Conservation (phyloP, 2,113 vertebrate genomes). For the Gymnobelideus leadbeateri region DNA sequence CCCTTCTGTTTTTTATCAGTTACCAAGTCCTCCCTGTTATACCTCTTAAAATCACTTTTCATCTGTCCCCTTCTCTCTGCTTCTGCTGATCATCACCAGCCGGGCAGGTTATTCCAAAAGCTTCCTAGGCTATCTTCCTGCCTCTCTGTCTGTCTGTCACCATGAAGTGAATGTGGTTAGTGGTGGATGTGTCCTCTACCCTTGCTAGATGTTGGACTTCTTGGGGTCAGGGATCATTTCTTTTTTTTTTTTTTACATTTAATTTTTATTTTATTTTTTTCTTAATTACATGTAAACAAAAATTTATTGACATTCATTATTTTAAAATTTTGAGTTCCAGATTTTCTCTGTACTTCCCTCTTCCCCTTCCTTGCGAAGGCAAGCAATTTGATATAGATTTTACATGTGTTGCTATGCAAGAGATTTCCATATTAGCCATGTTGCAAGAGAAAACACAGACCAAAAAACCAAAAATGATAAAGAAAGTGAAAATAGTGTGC, state of each 20-base stretch:
- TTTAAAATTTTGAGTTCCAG: background rate
- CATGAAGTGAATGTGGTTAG: background rate
- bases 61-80: no score
- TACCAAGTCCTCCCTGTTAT: background rate
- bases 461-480: no score
- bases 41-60: background rate
- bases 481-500: no score
- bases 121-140: background rate
- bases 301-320: background rate
- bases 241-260: background rate
- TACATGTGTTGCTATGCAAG: background rate
- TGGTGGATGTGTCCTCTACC: background rate
- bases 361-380: background rate
- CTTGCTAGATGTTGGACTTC: accelerated
- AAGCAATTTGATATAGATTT: background rate
- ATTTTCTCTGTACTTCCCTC: background rate
- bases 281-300: background rate
- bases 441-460: no score
- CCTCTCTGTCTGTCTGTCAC: background rate
- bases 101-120: no score
- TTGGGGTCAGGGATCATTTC: background rate
- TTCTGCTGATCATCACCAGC: background rate
- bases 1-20: background rate
- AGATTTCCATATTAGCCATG: no score
- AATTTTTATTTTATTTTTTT: background rate